Base-by-base conservation (phyloP, 2,797 vertebrate species). In the Liasis olivaceus region DNA sequence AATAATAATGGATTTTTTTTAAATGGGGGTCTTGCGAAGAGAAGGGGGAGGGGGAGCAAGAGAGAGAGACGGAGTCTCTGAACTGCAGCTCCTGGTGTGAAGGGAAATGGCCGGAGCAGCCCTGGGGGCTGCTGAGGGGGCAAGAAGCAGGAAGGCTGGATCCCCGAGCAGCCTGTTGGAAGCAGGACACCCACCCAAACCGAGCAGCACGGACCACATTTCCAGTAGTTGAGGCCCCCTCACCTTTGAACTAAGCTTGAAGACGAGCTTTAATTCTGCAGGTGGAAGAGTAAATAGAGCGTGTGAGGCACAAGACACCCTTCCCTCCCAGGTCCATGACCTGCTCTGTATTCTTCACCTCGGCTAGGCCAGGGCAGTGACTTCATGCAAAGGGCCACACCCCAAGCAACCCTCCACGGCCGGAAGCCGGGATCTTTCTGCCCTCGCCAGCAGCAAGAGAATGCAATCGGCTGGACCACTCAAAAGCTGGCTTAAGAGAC, bases 1-100 rank as follows among this genome's bases (percentile, higher is more conserved):
- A 91, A 95, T 93, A 87, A 84, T 91, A 94, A 96, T n/a, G 72
- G 96, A 22, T 14, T 84, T 92, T 94, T 54, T 91, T 66, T 42
- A 36, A 81, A 96, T 11, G 72, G 4, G 91, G 31, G 9, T 3
- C 93, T 72, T 84, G 89, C 26, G 64, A 94, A 95, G 94, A 81
- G 0, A 5, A 51, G 8, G 56, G 5, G 1, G 24, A 12, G 26
- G 11, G 42, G 31, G 42, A 36, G n/a, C 17, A 31, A 59, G 5
- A 31, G 56, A 4, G 9, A 1, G 20, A 36, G 8, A 14, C 2
- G 26, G 24, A 22, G 14, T 28, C 12, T 14, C 31, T 51, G 47
- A 11, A 72, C 85, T 13, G 0, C 0, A 1, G 22, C 2, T 93
- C 51, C 17, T 42, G 17, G 0, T 0, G 1, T 0, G 22, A 22